Base-by-base conservation (phyloP, 2,888 invertebrate genomes). In the Synergus laeviventris region DNA sequence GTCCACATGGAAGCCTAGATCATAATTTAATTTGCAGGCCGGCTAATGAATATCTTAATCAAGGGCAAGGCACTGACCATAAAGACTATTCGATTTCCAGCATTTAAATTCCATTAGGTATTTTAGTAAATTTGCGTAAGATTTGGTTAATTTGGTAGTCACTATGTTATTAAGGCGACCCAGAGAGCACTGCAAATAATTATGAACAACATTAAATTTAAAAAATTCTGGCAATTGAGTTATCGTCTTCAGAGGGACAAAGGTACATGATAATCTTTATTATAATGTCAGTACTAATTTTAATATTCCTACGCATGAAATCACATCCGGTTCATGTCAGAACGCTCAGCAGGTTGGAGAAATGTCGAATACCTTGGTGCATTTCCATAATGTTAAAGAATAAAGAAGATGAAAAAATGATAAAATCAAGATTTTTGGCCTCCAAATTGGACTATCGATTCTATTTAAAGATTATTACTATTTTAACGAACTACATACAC, bases 311-410 rank as follows among this genome's bases (percentile, higher is more conserved):
- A 66, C 49, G 73, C 54, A 76, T 75, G 82, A 79, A 80, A 81
- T 80, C 81, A 82, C 74, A 79, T 83, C 83, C 83, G 83, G 81
- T 77, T 77, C 62, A 81, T 81, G 77, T 73, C 80, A n/a, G 61
- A 82, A 77, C 42, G 14, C 64, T 62, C 62, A 18, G 7, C 81
- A 78, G 78, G 73, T 70, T 76, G 75, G 75, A 74, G 74, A 64
- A 56, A 21, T 70, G 31, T 42, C 64, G 21, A 38, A 62, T 45
- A 77, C 64, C 61, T 45, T 49, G 54, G 61, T 59, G 74, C 77
- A 82, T 81, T 82, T 80, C 79, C 82, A 82, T 82, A 79, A 81
- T 74, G 77, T 75, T n/a, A n/a, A 38, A 31, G 31, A 31, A n/a
- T 16, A 62, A 62, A 62, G 11, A 61, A 16, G n/a, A 61, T 5